A percentile compares a stretch with the other conserved stretches of the same genome.
These are phyloP conservation scores for Diachasma alloeum DNA, from an alignment of 1,140 invertebrate genomes.

Conservation along the genomic window DNA sequence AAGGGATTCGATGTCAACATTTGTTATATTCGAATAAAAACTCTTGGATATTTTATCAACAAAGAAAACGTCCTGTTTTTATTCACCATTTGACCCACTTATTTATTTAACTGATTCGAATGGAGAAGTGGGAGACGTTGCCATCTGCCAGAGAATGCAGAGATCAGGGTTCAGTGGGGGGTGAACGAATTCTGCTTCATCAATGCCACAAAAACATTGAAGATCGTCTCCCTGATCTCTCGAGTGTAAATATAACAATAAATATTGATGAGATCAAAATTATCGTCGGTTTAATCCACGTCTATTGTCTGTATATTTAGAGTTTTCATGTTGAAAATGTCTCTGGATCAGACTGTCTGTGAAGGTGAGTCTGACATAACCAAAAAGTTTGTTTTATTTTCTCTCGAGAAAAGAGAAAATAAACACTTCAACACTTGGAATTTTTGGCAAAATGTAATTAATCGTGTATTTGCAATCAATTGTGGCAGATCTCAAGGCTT, in stretches of 20 bases:
- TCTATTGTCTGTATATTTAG: background rate
- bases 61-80: too few species aligned
- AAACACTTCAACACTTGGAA: background rate
- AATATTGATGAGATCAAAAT: background rate
- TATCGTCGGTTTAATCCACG: background rate
- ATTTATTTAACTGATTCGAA: background rate
- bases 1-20: background rate
- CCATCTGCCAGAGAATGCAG: background rate
- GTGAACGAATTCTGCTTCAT: background rate
- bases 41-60: background rate
- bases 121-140: background rate
- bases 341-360: constrained; percentile 78
- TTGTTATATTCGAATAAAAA: background rate
- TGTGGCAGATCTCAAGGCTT: constrained; percentile 93
- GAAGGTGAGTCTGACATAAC: constrained; percentile 68
- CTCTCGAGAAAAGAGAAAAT: constrained; percentile 23
- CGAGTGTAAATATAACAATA: background rate
- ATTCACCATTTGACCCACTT: too few species aligned
- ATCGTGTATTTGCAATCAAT: constrained; percentile 36
- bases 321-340: constrained; percentile 65
- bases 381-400: constrained; percentile 9
- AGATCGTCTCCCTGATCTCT: background rate
- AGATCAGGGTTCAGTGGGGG: background rate
- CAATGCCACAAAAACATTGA: background rate
- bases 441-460: background rate